These are phyloP conservation scores for Bos indicus DNA, from an alignment of 2,113 vertebrate genomes.

Conservation along the genomic window DNA sequence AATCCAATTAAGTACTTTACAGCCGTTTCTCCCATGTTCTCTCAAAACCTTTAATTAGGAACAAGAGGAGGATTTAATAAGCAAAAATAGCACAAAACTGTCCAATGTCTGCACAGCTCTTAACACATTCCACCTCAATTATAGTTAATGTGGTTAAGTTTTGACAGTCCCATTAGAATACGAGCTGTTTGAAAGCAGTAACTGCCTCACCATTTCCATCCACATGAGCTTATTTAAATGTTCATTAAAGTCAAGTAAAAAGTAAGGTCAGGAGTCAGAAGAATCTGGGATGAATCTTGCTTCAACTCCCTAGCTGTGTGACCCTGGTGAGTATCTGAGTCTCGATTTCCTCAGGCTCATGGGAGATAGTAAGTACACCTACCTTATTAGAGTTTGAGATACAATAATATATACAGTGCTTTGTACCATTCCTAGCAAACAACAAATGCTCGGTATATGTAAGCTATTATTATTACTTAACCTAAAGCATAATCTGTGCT, in stretches of 20 bases:
- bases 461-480: conserved; percentile 18
- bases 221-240: background rate
- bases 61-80: conserved; percentile 12
- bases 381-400: background rate
- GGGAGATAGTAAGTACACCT: background rate
- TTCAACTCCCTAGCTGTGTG: background rate
- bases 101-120: background rate
- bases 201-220: background rate
- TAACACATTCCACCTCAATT: background rate
- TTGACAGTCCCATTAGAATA: background rate
- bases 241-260: conserved; percentile 36
- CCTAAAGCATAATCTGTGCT: conserved; percentile 29
- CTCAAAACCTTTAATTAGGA: conserved; percentile 38
- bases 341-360: background rate
- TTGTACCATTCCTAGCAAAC: background rate
- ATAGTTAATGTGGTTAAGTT: conserved; percentile 1
- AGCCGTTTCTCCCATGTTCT: background rate
- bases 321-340: background rate
- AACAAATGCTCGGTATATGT: background rate
- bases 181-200: background rate
- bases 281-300: background rate
- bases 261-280: background rate
- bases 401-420: background rate
- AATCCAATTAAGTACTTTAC: conserved; percentile 33
- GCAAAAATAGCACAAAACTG: conserved; percentile 14